Evolutionary conservation across 1,140 invertebrate species (phyloP).

Genomic region (Eurosta solidaginis): DNA sequence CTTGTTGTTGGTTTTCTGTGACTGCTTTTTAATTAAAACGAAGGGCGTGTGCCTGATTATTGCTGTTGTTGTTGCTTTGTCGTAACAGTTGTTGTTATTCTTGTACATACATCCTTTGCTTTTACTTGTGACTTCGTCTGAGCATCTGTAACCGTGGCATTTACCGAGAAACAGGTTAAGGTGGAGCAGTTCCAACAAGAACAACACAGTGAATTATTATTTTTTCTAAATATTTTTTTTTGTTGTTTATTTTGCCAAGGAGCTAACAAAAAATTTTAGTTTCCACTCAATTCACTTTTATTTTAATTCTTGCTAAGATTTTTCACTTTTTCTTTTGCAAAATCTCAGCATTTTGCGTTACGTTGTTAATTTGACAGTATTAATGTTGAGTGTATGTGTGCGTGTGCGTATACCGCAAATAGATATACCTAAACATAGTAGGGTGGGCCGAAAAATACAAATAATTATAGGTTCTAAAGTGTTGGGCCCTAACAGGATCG

Average conservation of each 20-base stretch:
- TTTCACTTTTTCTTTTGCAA: no score
- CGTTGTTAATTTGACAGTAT: no score
- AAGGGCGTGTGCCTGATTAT: constrained; percentile 25
- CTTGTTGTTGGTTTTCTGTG: constrained; percentile 1
- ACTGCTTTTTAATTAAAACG: not conserved
- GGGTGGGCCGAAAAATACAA: no score
- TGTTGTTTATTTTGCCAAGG: not conserved
- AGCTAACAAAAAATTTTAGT: not conserved
- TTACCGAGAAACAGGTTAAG: constrained; percentile 3
- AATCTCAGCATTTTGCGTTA: no score
- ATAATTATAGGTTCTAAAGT: no score
- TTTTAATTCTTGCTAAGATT: no score
- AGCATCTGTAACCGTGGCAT: not conserved
- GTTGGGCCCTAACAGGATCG: no score
- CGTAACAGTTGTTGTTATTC: not conserved
- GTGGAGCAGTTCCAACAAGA: not conserved
- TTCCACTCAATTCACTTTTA: no score
- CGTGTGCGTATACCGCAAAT: not conserved
- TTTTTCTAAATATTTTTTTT: not conserved
- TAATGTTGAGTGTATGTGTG: no score
- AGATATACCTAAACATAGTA: no score
- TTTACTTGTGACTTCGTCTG: not conserved
- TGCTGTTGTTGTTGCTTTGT: not conserved
- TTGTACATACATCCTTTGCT: not conserved
- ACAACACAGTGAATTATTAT: not conserved